phyloP scores from a whole-genome alignment of 2,113 vertebrate species.

The Mustela lutreola region DNA sequence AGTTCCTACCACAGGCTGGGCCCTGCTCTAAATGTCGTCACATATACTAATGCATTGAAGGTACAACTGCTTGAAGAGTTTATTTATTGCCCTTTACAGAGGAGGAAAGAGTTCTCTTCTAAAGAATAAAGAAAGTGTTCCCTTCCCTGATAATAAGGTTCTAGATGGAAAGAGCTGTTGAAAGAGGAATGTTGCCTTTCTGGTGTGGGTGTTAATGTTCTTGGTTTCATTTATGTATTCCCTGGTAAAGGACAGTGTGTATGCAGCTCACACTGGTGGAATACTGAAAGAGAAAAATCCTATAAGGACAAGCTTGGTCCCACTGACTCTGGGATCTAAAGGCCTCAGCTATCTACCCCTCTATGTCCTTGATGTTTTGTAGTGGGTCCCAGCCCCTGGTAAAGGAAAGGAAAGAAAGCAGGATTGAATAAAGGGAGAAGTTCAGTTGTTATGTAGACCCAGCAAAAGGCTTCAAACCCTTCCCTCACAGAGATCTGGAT shows the following conservation, averaged over 20 bases:
- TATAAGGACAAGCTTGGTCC: background rate
- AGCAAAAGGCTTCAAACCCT: background rate
- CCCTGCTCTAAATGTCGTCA: background rate
- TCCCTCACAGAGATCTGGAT: background rate
- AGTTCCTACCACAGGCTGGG: background rate
- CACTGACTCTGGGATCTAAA: background rate
- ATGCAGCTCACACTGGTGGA: background rate
- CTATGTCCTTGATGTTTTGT: background rate
- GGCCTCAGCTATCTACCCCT: background rate
- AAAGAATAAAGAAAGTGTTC: background rate
- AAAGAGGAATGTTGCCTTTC: background rate
- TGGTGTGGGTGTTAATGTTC: background rate
- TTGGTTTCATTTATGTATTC: background rate
- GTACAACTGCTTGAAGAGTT: background rate
- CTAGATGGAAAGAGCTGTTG: background rate
- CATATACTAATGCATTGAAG: background rate
- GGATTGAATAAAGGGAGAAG: background rate
- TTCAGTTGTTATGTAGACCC: background rate
- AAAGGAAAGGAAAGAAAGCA: background rate
- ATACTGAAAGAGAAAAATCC: background rate
- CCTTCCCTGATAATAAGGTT: background rate
- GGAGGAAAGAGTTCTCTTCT: constrained; percentile 19
- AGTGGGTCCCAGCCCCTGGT: background rate
- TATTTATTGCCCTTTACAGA: constrained; percentile 7
- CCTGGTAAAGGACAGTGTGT: background rate